Evolutionary conservation across 1,140 invertebrate species (phyloP).

Genomic region (Heliconius congener): DNA sequence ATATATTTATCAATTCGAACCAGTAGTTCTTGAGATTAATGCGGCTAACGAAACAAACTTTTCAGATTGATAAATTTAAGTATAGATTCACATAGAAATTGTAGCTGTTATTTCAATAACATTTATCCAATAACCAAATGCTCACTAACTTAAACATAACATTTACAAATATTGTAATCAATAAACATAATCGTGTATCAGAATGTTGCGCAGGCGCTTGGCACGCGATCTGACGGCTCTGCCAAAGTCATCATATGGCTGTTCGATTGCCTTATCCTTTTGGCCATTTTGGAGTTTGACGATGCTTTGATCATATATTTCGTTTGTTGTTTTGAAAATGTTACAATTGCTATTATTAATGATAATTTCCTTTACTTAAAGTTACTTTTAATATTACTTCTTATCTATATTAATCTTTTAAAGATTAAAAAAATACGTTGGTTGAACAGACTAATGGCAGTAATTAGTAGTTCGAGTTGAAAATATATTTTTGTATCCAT

Average conservation of each 20-base stretch:
- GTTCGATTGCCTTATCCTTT: background rate
- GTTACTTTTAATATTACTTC: no score
- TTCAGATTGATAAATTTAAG: no score
- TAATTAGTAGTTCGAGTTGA: no score
- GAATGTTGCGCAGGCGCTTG: conserved; percentile 32
- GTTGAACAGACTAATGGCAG: no score
- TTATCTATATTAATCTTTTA: no score
- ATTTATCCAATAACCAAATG: background rate
- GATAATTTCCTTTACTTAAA: background rate
- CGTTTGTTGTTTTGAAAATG: background rate
- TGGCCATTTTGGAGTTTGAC: background rate
- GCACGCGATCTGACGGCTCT: conserved; percentile 44
- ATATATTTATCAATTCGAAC: no score
- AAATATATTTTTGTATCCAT: no score
- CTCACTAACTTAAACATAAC: background rate
- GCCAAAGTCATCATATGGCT: conserved; percentile 38
- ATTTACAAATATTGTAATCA: conserved; percentile 11
- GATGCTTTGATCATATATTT: background rate
- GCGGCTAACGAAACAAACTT: no score
- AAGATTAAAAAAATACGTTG: no score
- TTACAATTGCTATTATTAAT: background rate
- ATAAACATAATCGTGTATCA: conserved; percentile 12
- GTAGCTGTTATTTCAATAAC: background rate
- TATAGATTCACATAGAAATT: background rate
- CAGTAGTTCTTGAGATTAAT: no score